Evolutionary conservation across 2,888 invertebrate genomes (phyloP).

Genomic region (Drosophila paramelanica): DNA sequence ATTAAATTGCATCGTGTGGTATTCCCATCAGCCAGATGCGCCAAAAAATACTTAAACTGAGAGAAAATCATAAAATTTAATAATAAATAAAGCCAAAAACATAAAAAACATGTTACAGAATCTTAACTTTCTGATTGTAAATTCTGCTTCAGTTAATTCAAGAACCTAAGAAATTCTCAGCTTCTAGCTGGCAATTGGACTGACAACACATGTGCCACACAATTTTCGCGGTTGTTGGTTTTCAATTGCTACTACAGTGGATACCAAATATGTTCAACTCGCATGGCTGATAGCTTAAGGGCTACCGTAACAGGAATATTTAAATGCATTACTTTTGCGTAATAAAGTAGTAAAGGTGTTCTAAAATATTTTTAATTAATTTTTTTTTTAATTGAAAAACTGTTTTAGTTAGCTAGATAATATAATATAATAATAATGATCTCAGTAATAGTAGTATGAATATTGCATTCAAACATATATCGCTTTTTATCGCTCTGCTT

Average conservation of each 20-base stretch:
- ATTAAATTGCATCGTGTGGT: constrained; percentile 16
- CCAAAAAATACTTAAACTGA: not conserved
- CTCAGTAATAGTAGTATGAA: too few relatives aligned
- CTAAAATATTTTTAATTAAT: too few relatives aligned
- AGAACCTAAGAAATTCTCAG: constrained; percentile 13
- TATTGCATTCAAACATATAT: too few relatives aligned
- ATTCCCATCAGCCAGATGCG: not conserved
- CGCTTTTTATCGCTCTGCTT: not conserved
- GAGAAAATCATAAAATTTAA: constrained; percentile 2
- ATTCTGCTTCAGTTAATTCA: constrained; percentile 11
- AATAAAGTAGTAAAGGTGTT: too few relatives aligned
- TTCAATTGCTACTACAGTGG: constrained; percentile 44
- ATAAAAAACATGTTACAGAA: constrained; percentile 8
- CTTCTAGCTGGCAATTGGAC: constrained; percentile 36
- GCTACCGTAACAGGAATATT: too few relatives aligned
- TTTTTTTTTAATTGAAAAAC: too few relatives aligned
- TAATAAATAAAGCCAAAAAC: not conserved
- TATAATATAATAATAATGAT: too few relatives aligned
- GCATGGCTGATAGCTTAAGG: not conserved
- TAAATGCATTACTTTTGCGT: too few relatives aligned
- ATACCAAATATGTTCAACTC: not conserved
- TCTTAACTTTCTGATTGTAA: constrained; percentile 29
- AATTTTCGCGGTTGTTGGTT: constrained; percentile 57
- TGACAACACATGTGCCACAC: constrained; percentile 67
- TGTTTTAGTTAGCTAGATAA: too few relatives aligned